phyloP scores from a whole-genome alignment of 2,888 invertebrate genomes.

The Poecilobothrus nobilitatus region DNA sequence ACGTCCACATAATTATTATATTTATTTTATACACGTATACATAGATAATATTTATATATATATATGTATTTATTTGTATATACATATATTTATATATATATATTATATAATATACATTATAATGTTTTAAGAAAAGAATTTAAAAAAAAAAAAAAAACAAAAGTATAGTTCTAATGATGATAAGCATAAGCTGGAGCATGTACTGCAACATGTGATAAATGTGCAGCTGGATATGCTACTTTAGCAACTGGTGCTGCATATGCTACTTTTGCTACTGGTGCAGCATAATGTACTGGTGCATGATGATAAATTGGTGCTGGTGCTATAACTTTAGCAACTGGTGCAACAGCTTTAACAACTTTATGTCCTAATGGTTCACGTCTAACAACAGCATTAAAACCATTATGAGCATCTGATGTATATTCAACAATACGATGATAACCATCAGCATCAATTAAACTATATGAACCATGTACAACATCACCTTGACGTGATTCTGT shows the following conservation, averaged over 20 bases:
- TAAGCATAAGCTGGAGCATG: slow-evolving; percentile 24
- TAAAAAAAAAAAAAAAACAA: too few relatives aligned
- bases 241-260: slow-evolving; percentile 28
- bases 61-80: too few relatives aligned
- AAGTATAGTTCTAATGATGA: slow-evolving; percentile 25
- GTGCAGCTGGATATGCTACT: slow-evolving; percentile 18
- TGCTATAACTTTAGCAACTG: slow-evolving; percentile 35
- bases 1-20: too few relatives aligned
- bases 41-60: too few relatives aligned
- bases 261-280: slow-evolving; percentile 31
- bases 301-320: slow-evolving; percentile 31
- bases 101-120: too few relatives aligned
- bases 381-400: slow-evolving; percentile 50
- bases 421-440: slow-evolving; percentile 49
- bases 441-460: slow-evolving; percentile 49
- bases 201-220: slow-evolving; percentile 26
- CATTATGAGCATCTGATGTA: slow-evolving; percentile 48
- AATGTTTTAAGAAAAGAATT: too few relatives aligned
- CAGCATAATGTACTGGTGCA: slow-evolving; percentile 27
- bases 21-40: too few relatives aligned
- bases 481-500: slow-evolving; percentile 49
- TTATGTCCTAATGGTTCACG: slow-evolving; percentile 45
- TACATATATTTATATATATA: too few relatives aligned
- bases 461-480: slow-evolving; percentile 48
- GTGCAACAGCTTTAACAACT: slow-evolving; percentile 38